Conservation (phyloP, 2,113 vertebrate species). For the Pithys albifrons region DNA sequence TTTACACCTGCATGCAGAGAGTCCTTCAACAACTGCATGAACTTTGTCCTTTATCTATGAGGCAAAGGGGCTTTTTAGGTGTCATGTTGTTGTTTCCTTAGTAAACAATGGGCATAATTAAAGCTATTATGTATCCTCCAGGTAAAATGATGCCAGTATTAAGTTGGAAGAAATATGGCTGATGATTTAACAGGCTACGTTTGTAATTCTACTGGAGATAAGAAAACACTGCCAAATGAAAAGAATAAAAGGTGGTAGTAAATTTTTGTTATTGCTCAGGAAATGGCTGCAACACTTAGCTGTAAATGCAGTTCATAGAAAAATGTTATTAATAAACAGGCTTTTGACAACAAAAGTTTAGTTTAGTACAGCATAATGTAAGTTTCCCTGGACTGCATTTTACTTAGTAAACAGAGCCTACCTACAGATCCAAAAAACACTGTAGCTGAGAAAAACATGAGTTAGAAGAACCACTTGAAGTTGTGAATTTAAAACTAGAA, state of each 20-base stretch:
- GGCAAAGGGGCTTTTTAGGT: constrained; percentile 16
- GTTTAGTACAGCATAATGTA: constrained; percentile 19
- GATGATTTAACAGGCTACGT: constrained; percentile 36
- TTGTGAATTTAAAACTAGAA: neutral
- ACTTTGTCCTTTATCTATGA: constrained; percentile 23
- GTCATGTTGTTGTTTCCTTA: constrained; percentile 49
- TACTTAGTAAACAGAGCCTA: neutral
- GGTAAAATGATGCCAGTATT: neutral
- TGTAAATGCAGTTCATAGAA: constrained; percentile 45
- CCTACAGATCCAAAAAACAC: neutral
- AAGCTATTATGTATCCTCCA: constrained; percentile 11
- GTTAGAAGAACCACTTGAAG: neutral
- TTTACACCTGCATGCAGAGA: constrained; percentile 5
- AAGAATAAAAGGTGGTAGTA: neutral
- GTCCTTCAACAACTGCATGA: neutral
- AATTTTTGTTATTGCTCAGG: constrained; percentile 46
- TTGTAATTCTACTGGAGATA: neutral
- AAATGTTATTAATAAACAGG: constrained; percentile 52
- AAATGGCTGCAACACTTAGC: constrained; percentile 39
- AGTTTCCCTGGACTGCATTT: neutral
- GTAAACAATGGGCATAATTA: constrained; percentile 67
- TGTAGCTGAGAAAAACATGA: neutral
- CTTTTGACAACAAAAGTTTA: constrained; percentile 40
- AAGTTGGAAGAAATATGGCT: neutral
- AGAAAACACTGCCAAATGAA: constrained; percentile 26